These are phyloP conservation scores for Electrophaes corylata DNA, from an alignment of 2,888 invertebrate genomes.

Conservation along the genomic window DNA sequence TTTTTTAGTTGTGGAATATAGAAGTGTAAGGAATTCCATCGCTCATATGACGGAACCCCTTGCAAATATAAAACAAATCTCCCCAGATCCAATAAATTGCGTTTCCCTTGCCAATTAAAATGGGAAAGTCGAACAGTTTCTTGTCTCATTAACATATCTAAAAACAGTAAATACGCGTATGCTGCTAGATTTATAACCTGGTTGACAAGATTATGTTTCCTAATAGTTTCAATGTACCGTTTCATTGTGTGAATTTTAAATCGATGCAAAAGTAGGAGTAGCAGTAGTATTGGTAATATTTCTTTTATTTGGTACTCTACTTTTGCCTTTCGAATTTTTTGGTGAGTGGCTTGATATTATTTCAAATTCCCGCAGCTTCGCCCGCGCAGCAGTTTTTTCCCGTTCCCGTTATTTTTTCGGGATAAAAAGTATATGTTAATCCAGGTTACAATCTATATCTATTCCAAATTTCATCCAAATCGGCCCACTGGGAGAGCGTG, in stretches of 20 bases:
- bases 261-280: neutral
- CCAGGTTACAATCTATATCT: too few species aligned
- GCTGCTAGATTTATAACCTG: constrained; percentile 8
- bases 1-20: neutral
- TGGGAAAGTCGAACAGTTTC: constrained; percentile 16
- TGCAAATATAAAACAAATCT: constrained; percentile 3
- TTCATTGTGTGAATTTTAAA: neutral
- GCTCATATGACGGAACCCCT: neutral
- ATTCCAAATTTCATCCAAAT: too few species aligned
- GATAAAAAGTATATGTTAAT: too few species aligned
- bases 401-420: too few species aligned
- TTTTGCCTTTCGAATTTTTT: too few species aligned
- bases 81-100: constrained; percentile 5
- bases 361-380: too few species aligned
- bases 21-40: neutral
- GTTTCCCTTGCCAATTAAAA: constrained; percentile 24
- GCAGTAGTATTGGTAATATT: too few species aligned
- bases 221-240: neutral
- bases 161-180: constrained; percentile 9
- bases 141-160: constrained; percentile 13
- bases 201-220: neutral
- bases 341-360: neutral
- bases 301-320: too few species aligned
- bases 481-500: too few species aligned
- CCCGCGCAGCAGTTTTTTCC: too few species aligned